These are phyloP conservation scores for Lycocerus yunnanus DNA, from an alignment of 2,888 invertebrate species.

Conservation along the genomic window DNA sequence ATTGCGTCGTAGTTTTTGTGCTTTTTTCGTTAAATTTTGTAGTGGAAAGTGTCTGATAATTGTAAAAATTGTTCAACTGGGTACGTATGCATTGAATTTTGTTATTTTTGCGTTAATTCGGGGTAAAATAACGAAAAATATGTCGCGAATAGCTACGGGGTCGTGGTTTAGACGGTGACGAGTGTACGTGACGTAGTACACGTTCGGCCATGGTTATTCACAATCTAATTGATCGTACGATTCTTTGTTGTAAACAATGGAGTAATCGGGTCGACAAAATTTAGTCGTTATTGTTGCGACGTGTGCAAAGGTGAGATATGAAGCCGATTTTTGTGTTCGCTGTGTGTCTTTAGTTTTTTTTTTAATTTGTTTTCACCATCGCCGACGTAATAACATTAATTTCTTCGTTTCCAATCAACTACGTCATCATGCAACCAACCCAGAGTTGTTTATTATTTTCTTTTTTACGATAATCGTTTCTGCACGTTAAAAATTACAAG, in stretches of 20 bases:
- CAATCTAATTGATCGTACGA: constrained; percentile 17
- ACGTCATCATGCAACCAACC: neutral
- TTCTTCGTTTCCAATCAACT: neutral
- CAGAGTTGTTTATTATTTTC: neutral
- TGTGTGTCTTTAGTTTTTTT: neutral
- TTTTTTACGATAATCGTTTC: neutral
- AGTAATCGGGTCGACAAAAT: neutral
- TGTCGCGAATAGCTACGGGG: neutral
- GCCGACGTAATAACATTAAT: neutral
- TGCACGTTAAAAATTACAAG: neutral
- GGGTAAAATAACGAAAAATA: constrained; percentile 12
- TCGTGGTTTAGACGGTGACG: constrained; percentile 12
- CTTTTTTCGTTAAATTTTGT: constrained; percentile 33
- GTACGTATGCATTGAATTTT: constrained; percentile 10
- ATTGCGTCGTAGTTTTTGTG: constrained; percentile 32
- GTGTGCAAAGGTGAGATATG: constrained; percentile 5
- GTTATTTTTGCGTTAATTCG: neutral
- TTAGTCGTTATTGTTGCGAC: neutral
- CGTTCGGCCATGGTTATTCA: constrained; percentile 7
- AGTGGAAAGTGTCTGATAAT: constrained; percentile 19
- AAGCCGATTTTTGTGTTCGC: neutral
- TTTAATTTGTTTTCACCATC: neutral
- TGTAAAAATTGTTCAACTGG: constrained; percentile 7
- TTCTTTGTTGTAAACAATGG: constrained; percentile 25
- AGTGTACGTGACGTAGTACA: constrained; percentile 15